Evolutionary conservation across 1,140 invertebrate genomes (phyloP), one percentile per base, ranked within the genome.

Genomic region (Drosophila tani): DNA sequence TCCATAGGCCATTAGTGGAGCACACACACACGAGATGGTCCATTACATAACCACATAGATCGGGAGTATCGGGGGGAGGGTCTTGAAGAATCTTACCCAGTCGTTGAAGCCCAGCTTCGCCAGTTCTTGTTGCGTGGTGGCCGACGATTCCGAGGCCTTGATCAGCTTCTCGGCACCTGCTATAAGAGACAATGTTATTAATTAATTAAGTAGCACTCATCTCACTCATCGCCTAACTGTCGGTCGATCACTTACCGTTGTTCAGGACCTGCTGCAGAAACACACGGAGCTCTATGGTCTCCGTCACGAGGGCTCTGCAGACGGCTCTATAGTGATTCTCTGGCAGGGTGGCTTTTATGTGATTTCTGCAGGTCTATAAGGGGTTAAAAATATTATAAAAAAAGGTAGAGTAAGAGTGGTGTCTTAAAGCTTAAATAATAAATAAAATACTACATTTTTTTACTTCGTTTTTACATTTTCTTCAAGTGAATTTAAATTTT

Each of bases 251-350:
- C 81, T 81, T 73, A 79, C 91, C 95, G 65, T 93, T 93, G 67
- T 94, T 94, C 19, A 94, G 95, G 29, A 99, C 97, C 92, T 96
- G 96, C 84, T 97, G 96, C 56, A 99, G 94, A 94, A 99, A 99
- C 24, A 96, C 96, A 15, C 97, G 95, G 57, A 99, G 94, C 93
- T 99, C 98, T 29, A 97, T 93, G 15, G 97, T 96, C 93, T 99
- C 98, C 2, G 97, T 95, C 21, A 98, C 97, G 71, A 99, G 94
- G 24, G 97, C 98, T 60, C 97, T 94, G 92, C 98, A 98, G 45
- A 99, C 97, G 53, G 97, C 97, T 87, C 96, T 96, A 93, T 98
- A 99, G 94, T 99, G 98, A 47, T 95, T 94, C 84, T 97, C 96
- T 1, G 96, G 91, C 79, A 81, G 68, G 57, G 92, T 83, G 60